A percentile compares a stretch with the other conserved stretches of the same genome.
These are phyloP conservation scores for Caenorhabditis sp. DNA, from an alignment of 2,888 invertebrate genomes.

Conservation along the genomic window DNA sequence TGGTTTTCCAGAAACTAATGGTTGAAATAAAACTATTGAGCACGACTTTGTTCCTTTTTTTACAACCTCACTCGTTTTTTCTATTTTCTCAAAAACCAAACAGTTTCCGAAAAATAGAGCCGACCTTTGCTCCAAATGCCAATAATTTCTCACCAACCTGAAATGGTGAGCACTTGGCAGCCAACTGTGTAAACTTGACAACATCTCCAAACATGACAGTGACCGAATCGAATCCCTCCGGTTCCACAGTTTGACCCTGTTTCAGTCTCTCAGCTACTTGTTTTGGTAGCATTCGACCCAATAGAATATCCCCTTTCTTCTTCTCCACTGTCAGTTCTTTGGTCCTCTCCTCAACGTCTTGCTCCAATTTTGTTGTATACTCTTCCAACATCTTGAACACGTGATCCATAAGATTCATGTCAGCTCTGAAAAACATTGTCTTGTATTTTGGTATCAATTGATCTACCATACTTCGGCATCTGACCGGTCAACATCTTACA, in stretches of 20 bases:
- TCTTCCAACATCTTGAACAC: conserved; percentile 66
- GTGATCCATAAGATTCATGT: conserved; percentile 64
- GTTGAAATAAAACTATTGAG: too few relatives aligned
- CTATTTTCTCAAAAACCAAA: too few relatives aligned
- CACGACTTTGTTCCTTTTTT: too few relatives aligned
- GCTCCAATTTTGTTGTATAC: conserved; percentile 61
- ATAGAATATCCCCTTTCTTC: conserved; percentile 62
- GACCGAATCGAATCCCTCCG: conserved; percentile 64
- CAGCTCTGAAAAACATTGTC: too few relatives aligned
- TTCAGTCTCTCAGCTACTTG: conserved; percentile 68
- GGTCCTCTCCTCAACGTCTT: conserved; percentile 60
- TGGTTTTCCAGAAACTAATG: too few relatives aligned
- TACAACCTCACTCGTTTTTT: too few relatives aligned
- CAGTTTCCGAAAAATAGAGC: too few relatives aligned
- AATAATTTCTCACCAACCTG: conserved; percentile 55
- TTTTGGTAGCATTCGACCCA: conserved; percentile 64
- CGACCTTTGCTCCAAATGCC: too few relatives aligned
- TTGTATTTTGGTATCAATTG: too few relatives aligned
- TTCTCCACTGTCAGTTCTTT: conserved; percentile 62
- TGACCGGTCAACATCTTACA: background rate
- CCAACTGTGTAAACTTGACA: conserved; percentile 65
- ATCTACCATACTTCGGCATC: conserved; percentile 24
- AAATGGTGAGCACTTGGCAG: conserved; percentile 63
- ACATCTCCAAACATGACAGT: conserved; percentile 68
- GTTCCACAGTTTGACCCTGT: conserved; percentile 63